Evolutionary conservation across 2,113 vertebrate species (phyloP).

Genomic region (Girardinichthys multiradiatus): DNA sequence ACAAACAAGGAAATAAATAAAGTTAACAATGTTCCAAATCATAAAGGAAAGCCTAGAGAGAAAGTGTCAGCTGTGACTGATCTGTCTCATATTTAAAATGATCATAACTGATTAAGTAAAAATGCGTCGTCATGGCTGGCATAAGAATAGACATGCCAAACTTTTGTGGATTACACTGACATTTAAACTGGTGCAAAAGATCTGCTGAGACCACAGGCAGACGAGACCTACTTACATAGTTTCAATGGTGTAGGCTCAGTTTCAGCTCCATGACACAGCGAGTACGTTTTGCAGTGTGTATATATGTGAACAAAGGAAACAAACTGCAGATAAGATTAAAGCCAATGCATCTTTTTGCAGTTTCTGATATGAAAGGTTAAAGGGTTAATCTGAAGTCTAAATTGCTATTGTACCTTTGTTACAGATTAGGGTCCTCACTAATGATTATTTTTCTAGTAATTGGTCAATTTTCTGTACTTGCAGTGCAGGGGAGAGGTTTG

Average conservation of each 20-base stretch:
- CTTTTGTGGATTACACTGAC: not conserved
- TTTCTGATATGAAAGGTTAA: not conserved
- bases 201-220: slow-evolving; percentile 34
- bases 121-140: not conserved
- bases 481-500: too few species aligned
- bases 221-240: slow-evolving; percentile 58
- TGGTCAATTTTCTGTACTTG: too few species aligned
- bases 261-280: slow-evolving; percentile 4
- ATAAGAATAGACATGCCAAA: not conserved
- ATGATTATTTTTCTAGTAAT: too few species aligned
- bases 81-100: too few species aligned
- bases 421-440: too few species aligned
- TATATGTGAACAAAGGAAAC: not conserved
- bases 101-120: too few species aligned
- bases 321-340: not conserved
- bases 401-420: not conserved
- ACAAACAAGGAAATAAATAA: too few species aligned
- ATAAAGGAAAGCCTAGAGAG: too few species aligned
- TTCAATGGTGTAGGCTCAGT: slow-evolving; percentile 43
- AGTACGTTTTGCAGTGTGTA: not conserved
- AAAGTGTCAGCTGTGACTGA: too few species aligned
- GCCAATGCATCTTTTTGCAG: too few species aligned
- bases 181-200: slow-evolving; percentile 52
- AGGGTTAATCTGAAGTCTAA: not conserved
- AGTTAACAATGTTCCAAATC: too few species aligned